A percentile compares a stretch with the other conserved stretches of the same genome.
phyloP scores from a whole-genome alignment of 2,797 vertebrate species.

The Semotilus atromaculatus region DNA sequence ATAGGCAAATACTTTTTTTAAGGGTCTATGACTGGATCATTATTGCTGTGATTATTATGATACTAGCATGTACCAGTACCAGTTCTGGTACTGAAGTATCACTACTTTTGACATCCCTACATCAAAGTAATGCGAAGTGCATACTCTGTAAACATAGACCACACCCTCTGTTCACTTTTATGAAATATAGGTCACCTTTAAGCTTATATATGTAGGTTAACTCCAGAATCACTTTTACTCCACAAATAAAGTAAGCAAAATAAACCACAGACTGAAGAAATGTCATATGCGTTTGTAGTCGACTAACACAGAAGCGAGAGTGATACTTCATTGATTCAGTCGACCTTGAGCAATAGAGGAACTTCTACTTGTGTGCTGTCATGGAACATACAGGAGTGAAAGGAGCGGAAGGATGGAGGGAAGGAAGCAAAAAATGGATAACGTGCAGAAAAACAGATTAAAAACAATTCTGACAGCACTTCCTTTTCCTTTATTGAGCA shows the following conservation, averaged over 20 bases:
- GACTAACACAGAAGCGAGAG: neutral
- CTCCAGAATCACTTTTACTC: neutral
- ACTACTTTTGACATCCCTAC: neutral
- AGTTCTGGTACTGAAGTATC: neutral
- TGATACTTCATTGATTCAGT: conserved; percentile 1
- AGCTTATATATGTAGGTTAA: conserved; percentile 16
- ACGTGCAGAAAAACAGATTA: conserved; percentile 66
- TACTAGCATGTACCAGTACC: too few relatives aligned
- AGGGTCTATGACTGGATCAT: too few relatives aligned
- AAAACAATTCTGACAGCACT: conserved; percentile 65
- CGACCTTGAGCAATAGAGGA: conserved; percentile 33
- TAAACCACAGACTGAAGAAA: conserved; percentile 20
- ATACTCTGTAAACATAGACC: neutral
- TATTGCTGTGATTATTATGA: too few relatives aligned
- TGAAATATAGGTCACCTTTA: conserved; percentile 31
- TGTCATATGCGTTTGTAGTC: neutral
- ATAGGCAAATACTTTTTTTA: too few relatives aligned
- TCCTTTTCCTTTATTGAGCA: conserved; percentile 70
- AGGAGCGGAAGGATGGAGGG: conserved; percentile 61
- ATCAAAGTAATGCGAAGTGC: conserved; percentile 13
- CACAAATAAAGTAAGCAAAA: neutral
- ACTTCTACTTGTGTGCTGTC: conserved; percentile 44
- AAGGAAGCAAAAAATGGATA: conserved; percentile 67
- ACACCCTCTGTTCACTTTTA: neutral
- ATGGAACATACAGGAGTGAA: conserved; percentile 48